Conservation (phyloP, 30 jellyfish, hydroid and myxozoan genomes). For the Nemopilema nomurai region DNA sequence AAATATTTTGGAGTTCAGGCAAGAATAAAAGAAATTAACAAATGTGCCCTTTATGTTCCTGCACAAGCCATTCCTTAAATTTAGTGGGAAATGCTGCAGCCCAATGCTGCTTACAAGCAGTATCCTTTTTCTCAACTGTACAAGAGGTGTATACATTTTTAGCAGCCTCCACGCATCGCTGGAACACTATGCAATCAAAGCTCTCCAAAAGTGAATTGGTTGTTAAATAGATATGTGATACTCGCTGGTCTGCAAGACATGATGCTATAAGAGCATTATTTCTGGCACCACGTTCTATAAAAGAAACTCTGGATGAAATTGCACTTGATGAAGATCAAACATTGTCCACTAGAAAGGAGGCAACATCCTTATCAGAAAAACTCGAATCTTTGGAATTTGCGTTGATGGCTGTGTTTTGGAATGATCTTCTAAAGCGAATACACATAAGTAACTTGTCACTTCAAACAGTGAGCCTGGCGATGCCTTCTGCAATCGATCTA, state of each 20-base stretch:
- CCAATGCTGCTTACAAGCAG: conserved; percentile 66
- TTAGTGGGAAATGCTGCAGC: conserved; percentile 73
- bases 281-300: conserved; percentile 28
- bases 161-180: conserved; percentile 52
- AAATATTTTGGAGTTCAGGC: conserved; percentile 59
- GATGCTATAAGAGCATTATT: conserved; percentile 70
- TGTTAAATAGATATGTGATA: conserved; percentile 62
- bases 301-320: conserved; percentile 46
- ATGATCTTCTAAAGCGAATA: conserved; percentile 58
- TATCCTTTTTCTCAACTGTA: conserved; percentile 57
- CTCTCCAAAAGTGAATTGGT: conserved; percentile 60
- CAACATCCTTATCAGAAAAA: conserved; percentile 40
- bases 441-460: conserved; percentile 51
- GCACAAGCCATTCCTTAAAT: conserved; percentile 48
- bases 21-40: conserved; percentile 33
- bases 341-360: conserved; percentile 64
- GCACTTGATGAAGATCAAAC: conserved; percentile 60
- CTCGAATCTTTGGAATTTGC: conserved; percentile 36
- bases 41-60: conserved; percentile 45
- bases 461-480: conserved; percentile 43
- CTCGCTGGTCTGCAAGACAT: conserved; percentile 60
- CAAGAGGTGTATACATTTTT: conserved; percentile 51
- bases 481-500: conserved; percentile 44
- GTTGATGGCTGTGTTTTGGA: conserved; percentile 49
- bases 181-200: conserved; percentile 60